phyloP scores from a whole-genome alignment of 2,888 invertebrate genomes.

The Microctonus brassicae region DNA sequence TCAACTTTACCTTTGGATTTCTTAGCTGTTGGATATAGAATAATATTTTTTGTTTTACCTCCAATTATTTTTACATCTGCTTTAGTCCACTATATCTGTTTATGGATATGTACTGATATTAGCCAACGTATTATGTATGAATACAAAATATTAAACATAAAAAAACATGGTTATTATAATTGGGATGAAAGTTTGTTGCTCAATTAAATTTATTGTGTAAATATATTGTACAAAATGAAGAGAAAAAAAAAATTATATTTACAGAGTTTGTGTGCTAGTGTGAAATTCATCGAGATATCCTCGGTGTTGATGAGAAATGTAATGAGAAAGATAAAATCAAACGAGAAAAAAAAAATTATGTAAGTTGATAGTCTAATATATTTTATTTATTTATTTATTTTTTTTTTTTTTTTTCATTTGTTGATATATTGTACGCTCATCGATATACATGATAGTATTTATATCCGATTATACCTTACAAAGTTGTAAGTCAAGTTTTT shows the following conservation, averaged over 20 bases:
- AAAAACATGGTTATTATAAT: neutral
- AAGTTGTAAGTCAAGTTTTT: neutral
- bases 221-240: neutral
- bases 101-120: neutral
- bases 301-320: neutral
- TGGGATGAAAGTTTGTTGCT: neutral
- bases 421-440: neutral
- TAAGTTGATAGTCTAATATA: neutral
- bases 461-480: neutral
- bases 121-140: neutral
- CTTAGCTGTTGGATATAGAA: neutral
- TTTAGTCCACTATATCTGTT: neutral
- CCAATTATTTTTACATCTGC: neutral
- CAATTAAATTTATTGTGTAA: neutral
- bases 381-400: neutral
- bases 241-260: neutral
- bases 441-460: neutral
- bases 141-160: neutral
- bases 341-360: neutral
- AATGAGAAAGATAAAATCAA: neutral
- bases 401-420: neutral
- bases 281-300: neutral
- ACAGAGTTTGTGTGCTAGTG: neutral
- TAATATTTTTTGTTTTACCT: neutral
- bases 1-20: conserved; percentile 49